Conservation (phyloP, 2,888 invertebrate genomes). For the Eupithecia exiguata region DNA sequence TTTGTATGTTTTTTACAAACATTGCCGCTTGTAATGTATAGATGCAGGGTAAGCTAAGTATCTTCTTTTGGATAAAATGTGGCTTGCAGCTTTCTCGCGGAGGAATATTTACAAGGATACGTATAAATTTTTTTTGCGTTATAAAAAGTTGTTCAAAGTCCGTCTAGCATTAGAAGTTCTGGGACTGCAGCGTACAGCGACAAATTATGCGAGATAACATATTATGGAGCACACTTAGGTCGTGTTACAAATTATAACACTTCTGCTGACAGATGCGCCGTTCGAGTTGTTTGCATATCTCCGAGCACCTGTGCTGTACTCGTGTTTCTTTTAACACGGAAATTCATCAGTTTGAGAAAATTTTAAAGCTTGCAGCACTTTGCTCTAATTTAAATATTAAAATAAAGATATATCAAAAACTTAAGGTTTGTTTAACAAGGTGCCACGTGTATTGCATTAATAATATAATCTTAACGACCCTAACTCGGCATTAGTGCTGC, state of each 20-base stretch:
- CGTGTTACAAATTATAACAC: slow-evolving; percentile 32
- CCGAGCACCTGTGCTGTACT: slow-evolving; percentile 19
- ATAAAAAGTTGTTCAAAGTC: too few relatives aligned
- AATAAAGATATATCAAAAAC: not conserved
- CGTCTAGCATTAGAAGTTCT: slow-evolving; percentile 5
- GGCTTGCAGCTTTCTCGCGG: too few relatives aligned
- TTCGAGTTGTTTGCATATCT: slow-evolving; percentile 27
- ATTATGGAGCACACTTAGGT: slow-evolving; percentile 20
- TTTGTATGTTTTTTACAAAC: too few relatives aligned
- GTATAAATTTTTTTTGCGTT: too few relatives aligned
- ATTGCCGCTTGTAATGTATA: too few relatives aligned
- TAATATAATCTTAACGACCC: not conserved
- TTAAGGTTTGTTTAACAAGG: not conserved
- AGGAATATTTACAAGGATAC: too few relatives aligned
- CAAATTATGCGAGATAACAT: slow-evolving; percentile 18
- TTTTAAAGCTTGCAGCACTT: not conserved
- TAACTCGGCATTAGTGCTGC: not conserved
- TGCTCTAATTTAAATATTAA: not conserved
- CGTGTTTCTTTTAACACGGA: slow-evolving; percentile 8
- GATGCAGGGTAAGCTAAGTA: too few relatives aligned
- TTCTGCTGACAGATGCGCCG: slow-evolving; percentile 25
- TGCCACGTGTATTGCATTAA: not conserved
- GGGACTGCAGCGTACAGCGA: slow-evolving; percentile 21
- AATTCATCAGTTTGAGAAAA: slow-evolving; percentile 19
- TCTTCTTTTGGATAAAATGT: too few relatives aligned